Evolutionary conservation across 92 coral and sea anemone genomes (phyloP).

Genomic region (Porites divaricata): DNA sequence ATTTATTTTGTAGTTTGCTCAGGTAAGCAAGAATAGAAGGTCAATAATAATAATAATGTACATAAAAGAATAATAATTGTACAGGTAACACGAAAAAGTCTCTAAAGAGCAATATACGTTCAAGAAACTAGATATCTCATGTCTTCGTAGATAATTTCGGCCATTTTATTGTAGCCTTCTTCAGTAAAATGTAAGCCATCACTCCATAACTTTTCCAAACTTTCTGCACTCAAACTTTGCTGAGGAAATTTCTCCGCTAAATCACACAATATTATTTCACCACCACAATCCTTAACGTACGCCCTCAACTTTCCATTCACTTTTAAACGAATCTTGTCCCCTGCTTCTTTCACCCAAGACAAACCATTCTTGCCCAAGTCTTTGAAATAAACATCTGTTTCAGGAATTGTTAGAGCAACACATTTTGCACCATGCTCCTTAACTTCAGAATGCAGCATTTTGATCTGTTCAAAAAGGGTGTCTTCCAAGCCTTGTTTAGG

Average conservation of each 20-base stretch:
- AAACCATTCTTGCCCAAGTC: conserved; percentile 61
- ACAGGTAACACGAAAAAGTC: background rate
- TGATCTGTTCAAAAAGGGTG: conserved; percentile 57
- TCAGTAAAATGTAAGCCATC: conserved; percentile 83
- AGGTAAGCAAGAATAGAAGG: too few species aligned
- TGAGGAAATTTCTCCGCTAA: conserved; percentile 73
- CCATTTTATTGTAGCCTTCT: conserved; percentile 86
- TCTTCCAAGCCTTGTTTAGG: conserved; percentile 63
- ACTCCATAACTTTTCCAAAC: conserved; percentile 76
- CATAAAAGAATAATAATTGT: too few species aligned
- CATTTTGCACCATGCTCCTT: conserved; percentile 59
- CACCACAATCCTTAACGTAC: conserved; percentile 33
- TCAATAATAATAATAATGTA: too few species aligned
- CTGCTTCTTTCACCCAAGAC: conserved; percentile 74
- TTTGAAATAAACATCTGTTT: conserved; percentile 71
- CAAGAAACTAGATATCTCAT: conserved; percentile 35
- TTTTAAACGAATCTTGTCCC: conserved; percentile 67
- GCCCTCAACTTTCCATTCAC: conserved; percentile 71
- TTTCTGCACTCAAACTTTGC: conserved; percentile 42
- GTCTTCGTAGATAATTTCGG: conserved; percentile 71
- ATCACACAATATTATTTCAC: conserved; percentile 60
- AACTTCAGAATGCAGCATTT: conserved; percentile 48
- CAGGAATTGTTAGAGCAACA: conserved; percentile 76
- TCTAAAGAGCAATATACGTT: background rate
- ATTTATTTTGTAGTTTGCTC: too few species aligned